These are phyloP conservation scores for Ooceraea biroi DNA, from an alignment of 1,140 invertebrate species.

Conservation along the genomic window DNA sequence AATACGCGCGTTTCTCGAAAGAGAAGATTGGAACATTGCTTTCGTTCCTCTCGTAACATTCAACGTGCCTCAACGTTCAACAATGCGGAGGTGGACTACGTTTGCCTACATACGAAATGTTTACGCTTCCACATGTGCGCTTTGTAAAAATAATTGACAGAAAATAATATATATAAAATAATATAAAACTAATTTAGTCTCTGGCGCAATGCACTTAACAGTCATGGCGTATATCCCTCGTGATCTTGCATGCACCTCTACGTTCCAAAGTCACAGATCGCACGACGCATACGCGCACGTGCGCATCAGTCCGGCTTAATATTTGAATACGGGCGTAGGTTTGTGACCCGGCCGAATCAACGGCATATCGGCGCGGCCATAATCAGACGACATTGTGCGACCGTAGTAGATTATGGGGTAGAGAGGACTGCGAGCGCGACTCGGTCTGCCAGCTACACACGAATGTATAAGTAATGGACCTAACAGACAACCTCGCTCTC, in stretches of 20 bases:
- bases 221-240: constrained; percentile 23
- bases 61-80: not conserved
- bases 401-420: constrained; percentile 75
- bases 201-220: constrained; percentile 15
- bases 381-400: constrained; percentile 79
- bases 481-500: constrained; percentile 59
- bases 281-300: constrained; percentile 45
- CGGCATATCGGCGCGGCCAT: constrained; percentile 72
- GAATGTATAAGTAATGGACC: constrained; percentile 80
- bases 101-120: not conserved
- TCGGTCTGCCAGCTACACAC: constrained; percentile 57
- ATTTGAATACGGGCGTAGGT: constrained; percentile 80
- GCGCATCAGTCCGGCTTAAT: constrained; percentile 69
- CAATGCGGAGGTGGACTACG: not conserved
- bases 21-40: constrained; percentile 33
- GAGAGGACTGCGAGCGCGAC: constrained; percentile 49
- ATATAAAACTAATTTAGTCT: no score
- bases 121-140: not conserved
- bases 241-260: constrained; percentile 31
- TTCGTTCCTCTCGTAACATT: constrained; percentile 38
- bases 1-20: constrained; percentile 37
- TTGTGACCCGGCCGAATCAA: constrained; percentile 73
- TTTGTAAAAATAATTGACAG: no score
- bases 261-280: constrained; percentile 28
- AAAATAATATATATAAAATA: no score